A percentile compares a stretch with the other conserved stretches of the same genome.
Conservation (phyloP, 2,888 invertebrate genomes). For the Tetheella fluctuosa region DNA sequence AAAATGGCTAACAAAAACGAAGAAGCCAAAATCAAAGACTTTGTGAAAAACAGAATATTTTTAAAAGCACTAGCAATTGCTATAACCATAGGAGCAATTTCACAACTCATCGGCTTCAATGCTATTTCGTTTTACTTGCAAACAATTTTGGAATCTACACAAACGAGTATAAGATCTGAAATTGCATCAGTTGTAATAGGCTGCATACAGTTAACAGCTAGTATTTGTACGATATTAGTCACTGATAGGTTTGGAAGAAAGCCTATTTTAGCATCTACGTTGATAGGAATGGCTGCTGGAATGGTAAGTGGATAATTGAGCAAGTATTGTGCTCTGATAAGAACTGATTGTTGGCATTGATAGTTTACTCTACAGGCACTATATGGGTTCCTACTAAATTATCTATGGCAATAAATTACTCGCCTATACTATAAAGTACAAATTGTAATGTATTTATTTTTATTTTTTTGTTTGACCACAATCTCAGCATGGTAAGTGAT, state of each 20-base stretch:
- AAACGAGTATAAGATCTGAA: constrained; percentile 47
- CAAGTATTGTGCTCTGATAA: not conserved
- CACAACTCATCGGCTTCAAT: constrained; percentile 48
- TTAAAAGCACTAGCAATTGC: constrained; percentile 42
- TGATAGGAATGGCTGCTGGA: constrained; percentile 45
- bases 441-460: too few species aligned
- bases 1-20: constrained; percentile 22
- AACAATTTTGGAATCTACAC: constrained; percentile 48
- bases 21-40: constrained; percentile 25
- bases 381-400: too few species aligned
- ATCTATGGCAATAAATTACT: too few species aligned
- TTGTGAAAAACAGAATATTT: constrained; percentile 39
- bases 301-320: constrained; percentile 40
- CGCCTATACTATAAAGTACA: too few species aligned
- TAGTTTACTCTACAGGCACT: too few species aligned
- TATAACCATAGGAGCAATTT: constrained; percentile 35
- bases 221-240: constrained; percentile 39
- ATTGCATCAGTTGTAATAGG: constrained; percentile 51
- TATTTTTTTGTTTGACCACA: too few species aligned
- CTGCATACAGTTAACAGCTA: constrained; percentile 44
- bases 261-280: constrained; percentile 37
- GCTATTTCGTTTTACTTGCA: constrained; percentile 51
- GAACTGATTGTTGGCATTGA: not conserved
- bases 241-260: constrained; percentile 51
- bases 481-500: too few species aligned